Base-by-base conservation (phyloP, 2,888 invertebrate genomes). In the Didymodactylos carnosus region DNA sequence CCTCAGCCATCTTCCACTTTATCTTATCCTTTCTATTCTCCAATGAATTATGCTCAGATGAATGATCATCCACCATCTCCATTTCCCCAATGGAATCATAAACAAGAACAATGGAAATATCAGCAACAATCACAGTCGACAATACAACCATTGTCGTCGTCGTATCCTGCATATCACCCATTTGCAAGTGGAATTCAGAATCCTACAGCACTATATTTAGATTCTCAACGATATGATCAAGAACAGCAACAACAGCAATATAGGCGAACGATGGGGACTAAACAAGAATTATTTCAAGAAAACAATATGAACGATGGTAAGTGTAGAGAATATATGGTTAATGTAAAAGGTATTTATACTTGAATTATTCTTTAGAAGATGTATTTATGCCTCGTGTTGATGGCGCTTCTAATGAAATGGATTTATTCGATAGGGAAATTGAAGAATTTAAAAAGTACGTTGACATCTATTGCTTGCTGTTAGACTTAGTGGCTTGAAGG, bases 381-480 rank as follows among this genome's bases (percentile, higher is more conserved):
- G n/a, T n/a, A n/a, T n/a, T n/a, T n/a, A n/a, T n/a, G n/a, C n/a
- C n/a, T n/a, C n/a, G n/a, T n/a, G n/a, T n/a, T 19, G 35, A 62
- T 62, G 35, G 19, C 35, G 62, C 29, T 62, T 11, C 11, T 10
- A 62, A 62, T 62, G 62, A 62, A 10, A 62, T 62, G 62, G 62
- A 62, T 62, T 29, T 11, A 35, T n/a, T 62, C 11, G 35, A 62
- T 35, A 35, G 35, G 35, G 62, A 62, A 29, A 62, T 62, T 35
- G 62, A 62, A 62, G 62, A 62, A 35, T 62, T 62, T 62, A 62
- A 62, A 62, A 62, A 62, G 62, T 62, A 29, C n/a, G n/a, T n/a
- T n/a, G n/a, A n/a, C n/a, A n/a, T n/a, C n/a, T n/a, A n/a, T n/a
- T n/a, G n/a, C n/a, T n/a, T n/a, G n/a, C n/a, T n/a, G n/a, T n/a